Conservation (phyloP, 1,140 invertebrate genomes). For the Pomacea maculata region DNA sequence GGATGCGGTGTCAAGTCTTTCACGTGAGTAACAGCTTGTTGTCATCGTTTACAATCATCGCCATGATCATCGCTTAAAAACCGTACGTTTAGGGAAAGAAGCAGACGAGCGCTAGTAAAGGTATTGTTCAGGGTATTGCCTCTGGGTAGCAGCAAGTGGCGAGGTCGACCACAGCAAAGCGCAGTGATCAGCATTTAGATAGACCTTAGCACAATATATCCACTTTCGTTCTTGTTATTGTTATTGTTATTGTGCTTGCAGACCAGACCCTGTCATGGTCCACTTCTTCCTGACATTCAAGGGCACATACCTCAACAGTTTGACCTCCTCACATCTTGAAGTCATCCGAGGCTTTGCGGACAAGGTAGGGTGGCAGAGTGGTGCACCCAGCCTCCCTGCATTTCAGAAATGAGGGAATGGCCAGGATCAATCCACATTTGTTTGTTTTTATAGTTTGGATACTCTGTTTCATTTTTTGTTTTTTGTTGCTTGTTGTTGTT, state of each 20-base stretch:
- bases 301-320: not conserved
- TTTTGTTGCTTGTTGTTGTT: too few species aligned
- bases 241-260: not conserved
- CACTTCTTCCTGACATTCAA: slow-evolving; percentile 20
- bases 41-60: too few species aligned
- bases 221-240: not conserved
- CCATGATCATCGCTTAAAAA: too few species aligned
- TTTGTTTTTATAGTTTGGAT: too few species aligned
- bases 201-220: not conserved
- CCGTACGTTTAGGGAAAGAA: too few species aligned
- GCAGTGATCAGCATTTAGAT: too few species aligned
- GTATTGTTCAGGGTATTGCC: not conserved
- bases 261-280: slow-evolving; percentile 5
- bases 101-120: not conserved
- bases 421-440: too few species aligned
- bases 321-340: slow-evolving; percentile 19
- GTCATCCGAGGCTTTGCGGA: slow-evolving; percentile 11
- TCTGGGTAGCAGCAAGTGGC: too few species aligned
- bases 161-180: too few species aligned
- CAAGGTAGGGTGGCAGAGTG: not conserved
- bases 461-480: too few species aligned
- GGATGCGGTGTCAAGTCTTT: slow-evolving; percentile 10
- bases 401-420: too few species aligned
- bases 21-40: slow-evolving; percentile 3
- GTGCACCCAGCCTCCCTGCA: too few species aligned